Evolutionary conservation across 2,888 invertebrate genomes (phyloP).

Genomic region (Drosophila dives): DNA sequence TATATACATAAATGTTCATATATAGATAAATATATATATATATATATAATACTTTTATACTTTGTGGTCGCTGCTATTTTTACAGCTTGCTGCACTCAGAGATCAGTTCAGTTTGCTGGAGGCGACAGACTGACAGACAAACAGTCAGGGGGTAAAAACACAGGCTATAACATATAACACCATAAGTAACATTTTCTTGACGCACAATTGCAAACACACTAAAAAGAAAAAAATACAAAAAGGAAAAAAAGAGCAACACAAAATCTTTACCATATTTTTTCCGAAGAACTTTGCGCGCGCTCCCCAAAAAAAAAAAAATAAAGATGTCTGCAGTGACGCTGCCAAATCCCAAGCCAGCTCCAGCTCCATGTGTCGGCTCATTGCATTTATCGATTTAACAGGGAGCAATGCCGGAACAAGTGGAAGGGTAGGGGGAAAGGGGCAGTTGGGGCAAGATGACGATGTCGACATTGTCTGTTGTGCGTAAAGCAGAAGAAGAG

Average conservation of each 20-base stretch:
- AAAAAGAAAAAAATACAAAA: neutral
- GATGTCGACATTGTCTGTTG: conserved; percentile 61
- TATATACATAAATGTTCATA: neutral
- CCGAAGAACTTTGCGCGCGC: conserved; percentile 29
- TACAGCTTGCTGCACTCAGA: conserved; percentile 59
- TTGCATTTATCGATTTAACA: conserved; percentile 76
- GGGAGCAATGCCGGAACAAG: conserved; percentile 18
- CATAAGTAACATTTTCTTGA: conserved; percentile 69
- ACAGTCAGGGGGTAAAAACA: conserved; percentile 9
- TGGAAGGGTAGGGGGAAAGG: neutral
- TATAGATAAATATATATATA: neutral
- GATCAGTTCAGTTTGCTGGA: conserved; percentile 15
- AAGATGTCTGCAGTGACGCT: conserved; percentile 33
- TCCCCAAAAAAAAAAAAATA: conserved; percentile 36
- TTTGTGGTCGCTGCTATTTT: conserved; percentile 52
- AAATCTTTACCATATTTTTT: conserved; percentile 44
- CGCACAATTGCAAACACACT: conserved; percentile 63
- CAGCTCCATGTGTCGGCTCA: conserved; percentile 55
- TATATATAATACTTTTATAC: conserved; percentile 24
- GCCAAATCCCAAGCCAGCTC: conserved; percentile 10
- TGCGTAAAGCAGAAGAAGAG: conserved; percentile 45
- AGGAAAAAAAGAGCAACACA: neutral
- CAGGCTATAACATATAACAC: conserved; percentile 41
- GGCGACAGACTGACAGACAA: conserved; percentile 18
- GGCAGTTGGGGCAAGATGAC: conserved; percentile 14